Evolutionary conservation across 2,888 invertebrate genomes (phyloP).

Genomic region (Blastobasis lacticolella): DNA sequence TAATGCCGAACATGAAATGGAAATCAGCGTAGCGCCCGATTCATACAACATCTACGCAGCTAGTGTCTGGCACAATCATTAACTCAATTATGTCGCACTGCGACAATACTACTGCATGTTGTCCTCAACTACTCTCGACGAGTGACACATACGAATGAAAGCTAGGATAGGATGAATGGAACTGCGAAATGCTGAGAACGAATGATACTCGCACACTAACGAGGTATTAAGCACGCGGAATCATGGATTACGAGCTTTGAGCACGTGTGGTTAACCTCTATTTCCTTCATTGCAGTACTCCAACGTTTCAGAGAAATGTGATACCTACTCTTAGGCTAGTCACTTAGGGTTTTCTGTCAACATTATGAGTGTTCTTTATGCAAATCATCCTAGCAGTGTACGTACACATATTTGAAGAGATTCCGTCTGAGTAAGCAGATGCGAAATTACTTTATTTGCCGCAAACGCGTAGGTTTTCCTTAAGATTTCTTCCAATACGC

Average conservation of each 20-base stretch:
- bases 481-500: too few relatives aligned
- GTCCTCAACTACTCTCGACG: conserved; percentile 2
- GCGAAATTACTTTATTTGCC: too few relatives aligned
- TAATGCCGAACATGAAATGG: conserved; percentile 2
- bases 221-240: neutral
- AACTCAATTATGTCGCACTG: conserved; percentile 23
- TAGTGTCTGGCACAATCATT: conserved; percentile 23
- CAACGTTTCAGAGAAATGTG: too few relatives aligned
- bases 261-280: too few relatives aligned
- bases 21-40: conserved; percentile 2
- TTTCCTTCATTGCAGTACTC: too few relatives aligned
- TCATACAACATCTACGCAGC: conserved; percentile 11
- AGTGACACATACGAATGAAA: conserved; percentile 9
- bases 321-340: too few relatives aligned
- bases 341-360: too few relatives aligned
- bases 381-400: too few relatives aligned
- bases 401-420: too few relatives aligned
- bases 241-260: conserved; percentile 2
- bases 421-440: too few relatives aligned
- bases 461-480: too few relatives aligned
- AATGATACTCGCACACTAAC: conserved; percentile 5
- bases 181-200: neutral
- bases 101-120: conserved; percentile 9
- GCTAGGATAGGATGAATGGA: neutral
- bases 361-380: too few relatives aligned